Percentiles rank a stretch among this genome's conserved stretches.
Evolutionary conservation across 2,888 invertebrate genomes (phyloP).

Genomic region (Drosophila lacicola): DNA sequence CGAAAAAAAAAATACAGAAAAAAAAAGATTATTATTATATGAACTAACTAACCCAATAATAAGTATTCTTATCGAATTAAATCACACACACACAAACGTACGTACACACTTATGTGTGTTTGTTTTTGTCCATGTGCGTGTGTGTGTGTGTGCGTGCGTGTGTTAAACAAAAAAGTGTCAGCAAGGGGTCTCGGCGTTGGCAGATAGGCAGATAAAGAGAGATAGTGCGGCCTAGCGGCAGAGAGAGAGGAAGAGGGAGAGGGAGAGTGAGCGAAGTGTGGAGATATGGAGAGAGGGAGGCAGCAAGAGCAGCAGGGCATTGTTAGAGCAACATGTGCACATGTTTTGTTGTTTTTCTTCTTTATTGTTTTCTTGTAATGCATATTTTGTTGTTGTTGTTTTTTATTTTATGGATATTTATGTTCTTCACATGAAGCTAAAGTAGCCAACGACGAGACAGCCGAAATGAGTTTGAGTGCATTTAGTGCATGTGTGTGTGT

Average conservation of each 20-base stretch:
- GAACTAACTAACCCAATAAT: conserved; percentile 80
- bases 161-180: conserved; percentile 58
- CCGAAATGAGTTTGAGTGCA: conserved; percentile 23
- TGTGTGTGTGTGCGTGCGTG: conserved; percentile 8
- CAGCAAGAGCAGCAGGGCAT: neutral
- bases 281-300: neutral
- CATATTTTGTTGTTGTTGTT: conserved; percentile 17
- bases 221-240: conserved; percentile 17
- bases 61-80: conserved; percentile 78
- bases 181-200: conserved; percentile 62
- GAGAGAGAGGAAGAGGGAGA: conserved; percentile 1
- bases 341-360: conserved; percentile 27
- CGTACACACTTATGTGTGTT: conserved; percentile 16
- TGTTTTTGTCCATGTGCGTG: conserved; percentile 40
- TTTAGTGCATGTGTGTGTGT: conserved; percentile 9
- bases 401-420: conserved; percentile 10
- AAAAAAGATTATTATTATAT: conserved; percentile 67
- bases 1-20: conserved; percentile 20
- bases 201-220: conserved; percentile 51
- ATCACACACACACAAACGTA: conserved; percentile 45
- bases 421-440: conserved; percentile 1
- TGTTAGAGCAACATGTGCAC: conserved; percentile 29
- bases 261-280: neutral
- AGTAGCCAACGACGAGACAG: conserved; percentile 6
- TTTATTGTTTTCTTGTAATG: conserved; percentile 31